Evolutionary conservation across 1,140 invertebrate species (phyloP).

Genomic region (Meloidogyne floridensis): DNA sequence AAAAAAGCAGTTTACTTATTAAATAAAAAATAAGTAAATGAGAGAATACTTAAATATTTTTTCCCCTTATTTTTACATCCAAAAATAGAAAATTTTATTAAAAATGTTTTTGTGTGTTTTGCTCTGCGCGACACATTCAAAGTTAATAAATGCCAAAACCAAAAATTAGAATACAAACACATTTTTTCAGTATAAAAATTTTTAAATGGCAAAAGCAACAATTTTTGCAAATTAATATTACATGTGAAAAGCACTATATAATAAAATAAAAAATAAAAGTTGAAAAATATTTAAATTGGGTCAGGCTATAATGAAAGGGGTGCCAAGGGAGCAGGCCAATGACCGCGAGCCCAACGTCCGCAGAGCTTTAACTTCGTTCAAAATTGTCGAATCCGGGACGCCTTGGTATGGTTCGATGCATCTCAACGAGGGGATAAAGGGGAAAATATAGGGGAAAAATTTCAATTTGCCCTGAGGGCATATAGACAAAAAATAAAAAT

Average conservation of each 20-base stretch:
- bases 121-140: neutral
- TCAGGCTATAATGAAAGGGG: too few relatives aligned
- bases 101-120: slow-evolving; percentile 3
- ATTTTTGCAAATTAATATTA: neutral
- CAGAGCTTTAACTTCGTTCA: too few relatives aligned
- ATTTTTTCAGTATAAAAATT: neutral
- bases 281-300: too few relatives aligned
- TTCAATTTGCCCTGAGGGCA: too few relatives aligned
- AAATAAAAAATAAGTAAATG: neutral
- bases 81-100: slow-evolving; percentile 1
- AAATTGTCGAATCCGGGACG: too few relatives aligned
- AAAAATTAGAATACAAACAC: neutral
- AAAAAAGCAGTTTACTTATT: too few relatives aligned
- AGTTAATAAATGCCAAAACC: slow-evolving; percentile 1
- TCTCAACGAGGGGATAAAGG: neutral
- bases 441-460: neutral
- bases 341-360: too few relatives aligned
- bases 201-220: neutral
- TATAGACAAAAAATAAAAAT: too few relatives aligned
- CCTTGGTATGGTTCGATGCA: too few relatives aligned
- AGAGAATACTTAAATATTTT: neutral
- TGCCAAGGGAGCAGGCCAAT: too few relatives aligned
- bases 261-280: neutral
- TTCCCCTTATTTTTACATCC: neutral
- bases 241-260: neutral